Conservation (phyloP, 2,797 vertebrate species). For the Steatocranus sp. region DNA sequence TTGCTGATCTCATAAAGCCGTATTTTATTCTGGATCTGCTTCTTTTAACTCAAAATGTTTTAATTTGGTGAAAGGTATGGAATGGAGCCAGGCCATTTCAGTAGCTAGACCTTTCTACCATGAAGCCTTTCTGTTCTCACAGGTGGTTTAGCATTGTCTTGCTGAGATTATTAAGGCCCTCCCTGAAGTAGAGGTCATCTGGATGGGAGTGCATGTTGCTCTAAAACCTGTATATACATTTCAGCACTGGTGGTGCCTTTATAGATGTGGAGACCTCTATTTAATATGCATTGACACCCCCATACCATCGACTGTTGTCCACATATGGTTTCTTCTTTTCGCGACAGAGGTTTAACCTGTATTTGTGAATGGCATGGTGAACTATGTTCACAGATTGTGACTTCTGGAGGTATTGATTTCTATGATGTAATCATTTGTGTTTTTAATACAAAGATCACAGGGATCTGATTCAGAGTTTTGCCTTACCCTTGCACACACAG, state of each 20-base stretch:
- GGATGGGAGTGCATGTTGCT: background rate
- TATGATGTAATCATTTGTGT: background rate
- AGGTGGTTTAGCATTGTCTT: background rate
- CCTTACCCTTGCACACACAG: background rate
- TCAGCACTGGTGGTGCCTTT: background rate
- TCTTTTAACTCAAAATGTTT: background rate
- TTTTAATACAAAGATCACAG: background rate
- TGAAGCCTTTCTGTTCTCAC: background rate
- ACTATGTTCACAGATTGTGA: background rate
- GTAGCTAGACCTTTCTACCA: background rate
- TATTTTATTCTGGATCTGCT: background rate
- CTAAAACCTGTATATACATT: background rate
- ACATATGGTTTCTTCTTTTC: background rate
- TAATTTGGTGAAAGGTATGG: rapidly evolving
- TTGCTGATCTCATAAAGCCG: background rate
- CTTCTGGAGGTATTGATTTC: background rate
- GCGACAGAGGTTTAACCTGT: background rate
- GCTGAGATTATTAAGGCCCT: background rate
- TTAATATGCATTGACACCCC: background rate
- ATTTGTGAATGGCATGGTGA: background rate
- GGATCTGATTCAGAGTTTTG: background rate
- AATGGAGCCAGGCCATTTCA: background rate
- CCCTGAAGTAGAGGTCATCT: background rate
- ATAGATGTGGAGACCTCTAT: background rate
- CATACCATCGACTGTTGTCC: rapidly evolving